Percentiles rank a stretch among this genome's conserved stretches.
These are phyloP conservation scores for Pantherophis vulpinus DNA, from an alignment of 2,797 vertebrate species.

Conservation along the genomic window DNA sequence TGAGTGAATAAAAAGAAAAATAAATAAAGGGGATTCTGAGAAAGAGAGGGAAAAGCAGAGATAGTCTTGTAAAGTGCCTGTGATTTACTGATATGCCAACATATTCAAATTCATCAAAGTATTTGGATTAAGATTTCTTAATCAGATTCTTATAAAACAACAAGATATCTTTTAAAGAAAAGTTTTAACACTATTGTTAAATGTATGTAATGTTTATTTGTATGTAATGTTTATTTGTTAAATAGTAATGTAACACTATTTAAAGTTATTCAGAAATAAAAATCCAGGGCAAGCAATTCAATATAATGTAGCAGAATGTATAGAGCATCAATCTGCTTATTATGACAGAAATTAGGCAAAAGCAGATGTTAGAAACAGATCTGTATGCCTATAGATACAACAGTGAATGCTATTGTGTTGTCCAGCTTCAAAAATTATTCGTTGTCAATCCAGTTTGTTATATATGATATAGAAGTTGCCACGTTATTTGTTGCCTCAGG, in stretches of 20 bases:
- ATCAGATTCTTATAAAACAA: constrained; percentile 9
- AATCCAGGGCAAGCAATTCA: background rate
- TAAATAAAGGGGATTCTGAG: background rate
- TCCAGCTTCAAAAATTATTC: background rate
- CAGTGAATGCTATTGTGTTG: background rate
- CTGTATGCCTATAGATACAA: background rate
- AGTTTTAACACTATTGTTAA: constrained; percentile 25
- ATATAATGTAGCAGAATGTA: background rate
- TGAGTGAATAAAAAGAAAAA: background rate
- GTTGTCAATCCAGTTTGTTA: background rate
- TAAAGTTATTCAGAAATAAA: background rate
- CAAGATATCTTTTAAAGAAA: background rate
- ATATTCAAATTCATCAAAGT: background rate
- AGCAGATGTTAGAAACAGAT: background rate
- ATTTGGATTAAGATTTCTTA: background rate
- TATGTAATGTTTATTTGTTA: too few relatives aligned
- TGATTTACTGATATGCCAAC: background rate
- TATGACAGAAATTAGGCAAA: background rate
- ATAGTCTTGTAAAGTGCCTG: background rate
- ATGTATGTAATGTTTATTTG: too few relatives aligned
- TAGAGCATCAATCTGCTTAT: background rate
- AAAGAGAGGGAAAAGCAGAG: background rate
- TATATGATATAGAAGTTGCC: background rate
- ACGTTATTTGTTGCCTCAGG: background rate
- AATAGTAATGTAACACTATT: constrained; percentile 20